Evolutionary conservation across 2,888 invertebrate species (phyloP).

Genomic region (Pristionchus exspectatus): DNA sequence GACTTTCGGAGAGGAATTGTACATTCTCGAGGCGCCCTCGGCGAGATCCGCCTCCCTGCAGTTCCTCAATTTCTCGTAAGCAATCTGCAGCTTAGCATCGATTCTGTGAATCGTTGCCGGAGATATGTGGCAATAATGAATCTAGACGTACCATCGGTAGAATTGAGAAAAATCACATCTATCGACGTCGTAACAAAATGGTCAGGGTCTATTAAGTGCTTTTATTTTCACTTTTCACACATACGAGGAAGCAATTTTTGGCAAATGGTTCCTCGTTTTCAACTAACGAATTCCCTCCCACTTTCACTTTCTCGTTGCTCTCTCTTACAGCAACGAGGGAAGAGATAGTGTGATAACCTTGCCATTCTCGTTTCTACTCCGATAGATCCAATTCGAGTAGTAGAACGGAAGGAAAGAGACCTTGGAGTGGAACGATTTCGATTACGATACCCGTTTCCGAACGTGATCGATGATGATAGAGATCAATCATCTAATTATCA

Average conservation of each 20-base stretch:
- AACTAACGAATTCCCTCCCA: not conserved
- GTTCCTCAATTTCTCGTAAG: slow-evolving; percentile 78
- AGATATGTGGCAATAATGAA: not conserved
- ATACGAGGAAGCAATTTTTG: not conserved
- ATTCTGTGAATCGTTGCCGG: not conserved
- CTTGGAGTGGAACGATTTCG: not conserved
- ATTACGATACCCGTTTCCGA: not conserved
- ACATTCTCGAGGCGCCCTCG: slow-evolving; percentile 76
- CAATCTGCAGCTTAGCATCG: not conserved
- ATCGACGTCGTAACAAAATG: no score
- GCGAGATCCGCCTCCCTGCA: slow-evolving; percentile 77
- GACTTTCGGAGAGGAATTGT: slow-evolving; percentile 79
- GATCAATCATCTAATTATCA: no score
- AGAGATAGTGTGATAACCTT: slow-evolving; percentile 52
- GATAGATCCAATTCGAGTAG: slow-evolving; percentile 13
- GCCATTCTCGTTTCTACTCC: slow-evolving; percentile 41
- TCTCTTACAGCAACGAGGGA: not conserved
- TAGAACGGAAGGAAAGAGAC: not conserved
- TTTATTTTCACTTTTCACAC: no score
- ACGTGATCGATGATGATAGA: not conserved
- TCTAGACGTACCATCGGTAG: no score
- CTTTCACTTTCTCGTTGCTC: slow-evolving; percentile 7
- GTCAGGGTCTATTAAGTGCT: no score
- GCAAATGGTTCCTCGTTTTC: not conserved
- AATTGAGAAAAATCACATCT: no score